These are phyloP conservation scores for Bombus pascuorum DNA, from an alignment of 1,140 invertebrate genomes.

Conservation along the genomic window DNA sequence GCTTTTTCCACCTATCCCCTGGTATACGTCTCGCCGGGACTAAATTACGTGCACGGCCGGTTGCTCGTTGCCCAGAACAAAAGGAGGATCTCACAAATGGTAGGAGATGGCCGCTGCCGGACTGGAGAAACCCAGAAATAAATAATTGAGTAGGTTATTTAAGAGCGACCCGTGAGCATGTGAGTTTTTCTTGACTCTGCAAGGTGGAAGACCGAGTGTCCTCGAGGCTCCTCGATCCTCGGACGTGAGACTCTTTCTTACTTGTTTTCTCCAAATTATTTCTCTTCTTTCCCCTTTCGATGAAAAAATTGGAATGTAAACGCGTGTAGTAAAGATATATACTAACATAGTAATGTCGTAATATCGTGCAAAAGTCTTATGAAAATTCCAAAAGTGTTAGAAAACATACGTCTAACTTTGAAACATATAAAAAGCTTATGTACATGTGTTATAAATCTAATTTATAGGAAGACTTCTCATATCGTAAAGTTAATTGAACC, in stretches of 20 bases:
- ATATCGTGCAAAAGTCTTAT: too few relatives aligned
- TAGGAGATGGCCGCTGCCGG: not conserved
- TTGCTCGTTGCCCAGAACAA: slow-evolving; percentile 29
- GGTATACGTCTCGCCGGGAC: slow-evolving; percentile 7
- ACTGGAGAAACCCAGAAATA: slow-evolving; percentile 22
- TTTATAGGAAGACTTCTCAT: too few relatives aligned
- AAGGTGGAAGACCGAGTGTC: not conserved
- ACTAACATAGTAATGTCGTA: too few relatives aligned
- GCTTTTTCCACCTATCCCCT: slow-evolving; percentile 41
- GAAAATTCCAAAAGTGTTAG: too few relatives aligned
- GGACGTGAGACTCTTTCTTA: not conserved
- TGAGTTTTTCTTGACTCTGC: not conserved
- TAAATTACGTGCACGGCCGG: slow-evolving; percentile 39
- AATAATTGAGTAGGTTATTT: slow-evolving; percentile 51
- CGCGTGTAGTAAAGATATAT: too few relatives aligned
- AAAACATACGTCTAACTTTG: too few relatives aligned
- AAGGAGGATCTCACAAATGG: slow-evolving; percentile 17
- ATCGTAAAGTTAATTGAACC: too few relatives aligned
- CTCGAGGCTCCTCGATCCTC: not conserved
- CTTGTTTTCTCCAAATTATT: not conserved
- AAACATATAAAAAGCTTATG: too few relatives aligned
- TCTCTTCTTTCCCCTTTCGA: not conserved
- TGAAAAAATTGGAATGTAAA: too few relatives aligned
- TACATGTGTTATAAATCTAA: too few relatives aligned
- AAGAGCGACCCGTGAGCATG: not conserved